Conservation (phyloP, 2,888 invertebrate species). For the Octonoba sinensis region DNA sequence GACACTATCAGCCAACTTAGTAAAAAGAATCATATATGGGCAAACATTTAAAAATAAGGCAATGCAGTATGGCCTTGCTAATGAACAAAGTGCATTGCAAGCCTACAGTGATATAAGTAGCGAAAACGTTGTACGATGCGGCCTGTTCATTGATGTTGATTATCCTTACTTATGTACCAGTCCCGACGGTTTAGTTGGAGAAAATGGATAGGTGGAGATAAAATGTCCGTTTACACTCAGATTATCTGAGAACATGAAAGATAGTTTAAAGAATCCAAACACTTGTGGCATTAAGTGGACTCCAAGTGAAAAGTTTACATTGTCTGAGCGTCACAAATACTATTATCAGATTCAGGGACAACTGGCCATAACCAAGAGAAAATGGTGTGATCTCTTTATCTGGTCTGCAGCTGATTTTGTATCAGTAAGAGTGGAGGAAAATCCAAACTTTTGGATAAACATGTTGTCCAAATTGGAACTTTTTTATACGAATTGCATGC, state of each 20-base stretch:
- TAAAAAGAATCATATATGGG: background rate
- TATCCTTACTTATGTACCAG: conserved; percentile 14
- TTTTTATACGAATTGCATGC: background rate
- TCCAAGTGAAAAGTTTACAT: too few relatives aligned
- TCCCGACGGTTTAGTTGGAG: conserved; percentile 24
- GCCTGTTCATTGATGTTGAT: background rate
- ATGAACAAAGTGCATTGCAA: background rate
- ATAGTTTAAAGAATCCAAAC: too few relatives aligned
- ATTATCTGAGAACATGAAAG: too few relatives aligned
- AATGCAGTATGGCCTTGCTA: background rate
- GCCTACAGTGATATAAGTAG: background rate
- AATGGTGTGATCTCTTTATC: conserved; percentile 3
- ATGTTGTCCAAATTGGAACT: background rate
- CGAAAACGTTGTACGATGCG: background rate
- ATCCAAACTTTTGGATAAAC: background rate
- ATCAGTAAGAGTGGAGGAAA: background rate
- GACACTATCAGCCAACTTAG: background rate
- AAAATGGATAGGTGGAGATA: conserved; percentile 13
- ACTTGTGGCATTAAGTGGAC: too few relatives aligned
- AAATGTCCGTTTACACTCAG: conserved; percentile 13
- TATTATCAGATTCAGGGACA: conserved; percentile 3
- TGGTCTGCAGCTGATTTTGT: background rate
- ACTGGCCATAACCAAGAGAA: background rate
- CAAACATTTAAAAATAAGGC: background rate
- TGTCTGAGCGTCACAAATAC: background rate